Conservation (phyloP, 2,113 vertebrate genomes). For the Damaliscus lunatus region DNA sequence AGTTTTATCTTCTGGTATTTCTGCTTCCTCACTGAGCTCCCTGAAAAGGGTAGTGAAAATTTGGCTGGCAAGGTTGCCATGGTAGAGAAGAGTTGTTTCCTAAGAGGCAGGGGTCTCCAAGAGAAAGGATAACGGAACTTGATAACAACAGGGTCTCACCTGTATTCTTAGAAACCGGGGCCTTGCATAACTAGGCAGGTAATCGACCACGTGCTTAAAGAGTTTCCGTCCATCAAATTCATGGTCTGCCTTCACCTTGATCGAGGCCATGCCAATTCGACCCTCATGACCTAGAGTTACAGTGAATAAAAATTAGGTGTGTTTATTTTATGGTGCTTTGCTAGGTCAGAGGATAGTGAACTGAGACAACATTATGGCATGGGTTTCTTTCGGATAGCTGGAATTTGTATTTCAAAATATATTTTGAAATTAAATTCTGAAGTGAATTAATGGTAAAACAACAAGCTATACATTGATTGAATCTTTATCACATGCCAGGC, state of each 20-base stretch:
- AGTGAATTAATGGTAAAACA: not conserved
- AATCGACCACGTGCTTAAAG: slow-evolving; percentile 81
- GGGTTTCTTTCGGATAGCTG: not conserved
- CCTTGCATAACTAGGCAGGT: slow-evolving; percentile 86
- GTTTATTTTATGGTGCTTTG: not conserved
- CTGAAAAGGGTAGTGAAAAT: not conserved
- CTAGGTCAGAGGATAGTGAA: not conserved
- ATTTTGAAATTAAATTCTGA: not conserved
- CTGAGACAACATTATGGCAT: not conserved
- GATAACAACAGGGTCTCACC: slow-evolving; percentile 71
- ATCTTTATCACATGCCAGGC: not conserved
- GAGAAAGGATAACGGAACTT: not conserved
- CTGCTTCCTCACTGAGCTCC: not conserved
- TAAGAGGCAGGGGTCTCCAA: not conserved
- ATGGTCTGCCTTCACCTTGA: slow-evolving; percentile 82
- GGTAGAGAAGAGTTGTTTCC: not conserved
- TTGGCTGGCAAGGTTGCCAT: not conserved
- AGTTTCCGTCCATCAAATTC: slow-evolving; percentile 82
- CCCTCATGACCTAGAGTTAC: slow-evolving; percentile 87
- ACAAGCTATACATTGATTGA: not conserved
- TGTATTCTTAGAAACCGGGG: slow-evolving; percentile 89
- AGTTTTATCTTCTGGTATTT: not conserved
- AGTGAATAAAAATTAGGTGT: not conserved
- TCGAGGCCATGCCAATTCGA: slow-evolving; percentile 88
- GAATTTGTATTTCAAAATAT: not conserved